Evolutionary conservation across 2,888 invertebrate genomes (phyloP).

Genomic region (Leuctra nigra): DNA sequence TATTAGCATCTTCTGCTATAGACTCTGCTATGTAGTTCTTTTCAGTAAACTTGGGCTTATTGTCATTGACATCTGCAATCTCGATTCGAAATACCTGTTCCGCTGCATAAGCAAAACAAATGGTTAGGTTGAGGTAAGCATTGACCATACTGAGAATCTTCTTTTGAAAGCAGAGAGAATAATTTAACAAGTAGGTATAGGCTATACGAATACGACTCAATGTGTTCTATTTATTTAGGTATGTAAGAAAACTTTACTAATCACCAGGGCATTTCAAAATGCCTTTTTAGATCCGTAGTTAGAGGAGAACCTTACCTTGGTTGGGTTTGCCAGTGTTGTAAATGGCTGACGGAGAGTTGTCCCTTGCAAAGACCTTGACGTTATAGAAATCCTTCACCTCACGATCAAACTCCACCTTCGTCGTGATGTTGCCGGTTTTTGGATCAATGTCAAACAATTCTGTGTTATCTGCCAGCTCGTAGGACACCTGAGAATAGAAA

Average conservation of each 20-base stretch:
- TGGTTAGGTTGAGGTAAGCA: neutral
- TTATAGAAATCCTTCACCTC: slow-evolving; percentile 80
- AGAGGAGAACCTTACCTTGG: no score
- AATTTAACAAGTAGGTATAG: no score
- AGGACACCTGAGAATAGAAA: slow-evolving; percentile 50
- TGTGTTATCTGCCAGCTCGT: slow-evolving; percentile 54
- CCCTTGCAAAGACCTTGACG: slow-evolving; percentile 83
- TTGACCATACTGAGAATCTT: no score
- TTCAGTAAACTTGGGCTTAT: slow-evolving; percentile 82
- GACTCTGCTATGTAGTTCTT: slow-evolving; percentile 64
- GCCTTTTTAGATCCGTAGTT: no score
- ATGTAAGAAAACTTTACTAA: no score
- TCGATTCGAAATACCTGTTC: slow-evolving; percentile 82
- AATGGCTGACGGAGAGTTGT: slow-evolving; percentile 80
- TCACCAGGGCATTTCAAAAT: no score
- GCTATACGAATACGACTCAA: no score
- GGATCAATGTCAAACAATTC: slow-evolving; percentile 75
- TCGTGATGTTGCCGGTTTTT: slow-evolving; percentile 83
- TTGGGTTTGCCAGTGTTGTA: slow-evolving; percentile 61
- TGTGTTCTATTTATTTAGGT: no score
- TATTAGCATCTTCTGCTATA: slow-evolving; percentile 76
- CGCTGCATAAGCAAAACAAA: slow-evolving; percentile 37
- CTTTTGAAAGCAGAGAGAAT: no score
- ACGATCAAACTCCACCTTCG: slow-evolving; percentile 74
- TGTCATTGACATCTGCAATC: slow-evolving; percentile 95